Percentiles rank a stretch among this genome's conserved stretches.
phyloP scores from a whole-genome alignment of 1,140 invertebrate species.

The Ylistrum balloti region DNA sequence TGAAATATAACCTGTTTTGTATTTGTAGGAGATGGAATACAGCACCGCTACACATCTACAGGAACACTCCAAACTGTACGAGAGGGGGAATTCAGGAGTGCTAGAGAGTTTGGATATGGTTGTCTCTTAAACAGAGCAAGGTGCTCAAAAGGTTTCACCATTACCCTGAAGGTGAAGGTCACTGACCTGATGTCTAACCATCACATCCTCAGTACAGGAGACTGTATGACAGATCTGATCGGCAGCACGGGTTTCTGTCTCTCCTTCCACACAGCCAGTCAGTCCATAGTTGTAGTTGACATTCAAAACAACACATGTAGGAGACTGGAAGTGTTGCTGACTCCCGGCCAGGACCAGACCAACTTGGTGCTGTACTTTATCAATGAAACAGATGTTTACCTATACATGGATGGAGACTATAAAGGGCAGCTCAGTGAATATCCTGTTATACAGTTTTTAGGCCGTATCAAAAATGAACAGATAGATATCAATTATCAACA shows the following conservation, averaged over 20 bases:
- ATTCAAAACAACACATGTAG: neutral
- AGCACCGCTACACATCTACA: neutral
- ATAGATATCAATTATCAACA: neutral
- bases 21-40: neutral
- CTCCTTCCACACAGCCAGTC: neutral
- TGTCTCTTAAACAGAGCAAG: neutral
- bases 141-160: neutral
- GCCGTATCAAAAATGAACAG: neutral
- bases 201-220: slow-evolving; percentile 9
- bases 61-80: neutral
- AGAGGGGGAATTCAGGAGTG: neutral
- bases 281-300: neutral
- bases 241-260: neutral
- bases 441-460: neutral
- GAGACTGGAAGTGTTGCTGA: neutral
- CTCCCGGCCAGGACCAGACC: neutral
- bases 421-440: neutral
- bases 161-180: neutral
- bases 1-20: neutral
- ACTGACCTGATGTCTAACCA: neutral
- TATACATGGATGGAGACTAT: neutral
- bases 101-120: neutral
- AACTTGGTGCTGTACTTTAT: neutral
- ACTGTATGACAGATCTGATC: neutral
- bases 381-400: neutral